Evolutionary conservation across 2,888 invertebrate species (phyloP).

Genomic region (Lepeophtheirus nordmannii): DNA sequence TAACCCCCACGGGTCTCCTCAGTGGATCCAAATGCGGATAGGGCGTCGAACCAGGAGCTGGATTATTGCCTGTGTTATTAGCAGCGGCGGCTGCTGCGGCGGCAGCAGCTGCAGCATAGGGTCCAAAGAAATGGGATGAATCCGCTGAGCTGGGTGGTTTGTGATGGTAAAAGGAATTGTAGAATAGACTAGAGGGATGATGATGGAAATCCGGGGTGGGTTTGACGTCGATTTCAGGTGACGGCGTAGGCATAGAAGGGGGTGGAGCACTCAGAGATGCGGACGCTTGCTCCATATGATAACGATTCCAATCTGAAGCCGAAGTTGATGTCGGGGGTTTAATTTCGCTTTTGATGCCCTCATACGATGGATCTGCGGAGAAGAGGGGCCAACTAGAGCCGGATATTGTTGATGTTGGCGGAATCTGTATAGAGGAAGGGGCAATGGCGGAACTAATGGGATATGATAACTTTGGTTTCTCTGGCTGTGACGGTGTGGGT

Average conservation of each 20-base stretch:
- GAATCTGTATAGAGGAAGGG: not conserved
- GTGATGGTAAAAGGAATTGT: slow-evolving; percentile 47
- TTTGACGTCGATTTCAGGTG: slow-evolving; percentile 7
- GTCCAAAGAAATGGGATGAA: slow-evolving; percentile 41
- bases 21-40: slow-evolving; percentile 6
- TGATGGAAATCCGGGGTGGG: not conserved
- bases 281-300: not conserved
- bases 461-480: slow-evolving; percentile 20
- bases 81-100: slow-evolving; percentile 55
- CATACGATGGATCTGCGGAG: slow-evolving; percentile 2
- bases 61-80: slow-evolving; percentile 48
- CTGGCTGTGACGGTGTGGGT: slow-evolving; percentile 31
- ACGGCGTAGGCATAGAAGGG: slow-evolving; percentile 17
- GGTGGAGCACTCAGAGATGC: not conserved
- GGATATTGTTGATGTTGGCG: not conserved
- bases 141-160: slow-evolving; percentile 43
- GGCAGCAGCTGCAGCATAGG: slow-evolving; percentile 52
- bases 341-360: not conserved
- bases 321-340: not conserved
- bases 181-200: slow-evolving; percentile 38
- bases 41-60: slow-evolving; percentile 35
- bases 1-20: slow-evolving; percentile 15
- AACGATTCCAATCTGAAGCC: not conserved
- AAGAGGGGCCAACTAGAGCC: not conserved
- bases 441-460: slow-evolving; percentile 24